Evolutionary conservation across 1,140 invertebrate species (phyloP).

Genomic region (Globodera ellingtonae): DNA sequence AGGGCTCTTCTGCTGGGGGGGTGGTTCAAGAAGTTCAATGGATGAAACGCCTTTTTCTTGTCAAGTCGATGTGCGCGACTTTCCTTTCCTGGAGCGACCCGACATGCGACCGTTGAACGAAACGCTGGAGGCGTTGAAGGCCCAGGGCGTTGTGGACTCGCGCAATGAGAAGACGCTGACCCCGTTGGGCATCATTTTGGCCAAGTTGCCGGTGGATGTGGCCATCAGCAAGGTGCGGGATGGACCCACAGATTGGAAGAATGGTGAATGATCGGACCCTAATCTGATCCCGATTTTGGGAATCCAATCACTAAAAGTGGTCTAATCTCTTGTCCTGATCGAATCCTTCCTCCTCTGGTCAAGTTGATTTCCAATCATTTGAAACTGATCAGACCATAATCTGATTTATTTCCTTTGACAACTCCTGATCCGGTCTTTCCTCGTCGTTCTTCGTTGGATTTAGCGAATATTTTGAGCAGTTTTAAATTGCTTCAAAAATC

Average conservation of each 20-base stretch:
- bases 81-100: slow-evolving; percentile 93
- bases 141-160: slow-evolving; percentile 79
- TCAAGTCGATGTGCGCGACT: slow-evolving; percentile 68
- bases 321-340: too few species aligned
- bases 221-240: slow-evolving; percentile 84
- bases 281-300: too few species aligned
- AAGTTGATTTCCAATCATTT: too few species aligned
- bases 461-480: background rate
- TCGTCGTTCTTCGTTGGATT: too few species aligned
- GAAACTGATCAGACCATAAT: too few species aligned
- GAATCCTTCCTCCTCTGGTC: too few species aligned
- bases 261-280: background rate
- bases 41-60: slow-evolving; percentile 26
- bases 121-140: slow-evolving; percentile 81
- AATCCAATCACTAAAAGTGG: too few species aligned
- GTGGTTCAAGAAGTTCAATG: slow-evolving; percentile 1
- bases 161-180: slow-evolving; percentile 81
- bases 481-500: slow-evolving; percentile 14
- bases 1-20: slow-evolving; percentile 65
- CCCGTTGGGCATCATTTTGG: slow-evolving; percentile 81
- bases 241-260: background rate
- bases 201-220: slow-evolving; percentile 89
- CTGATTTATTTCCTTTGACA: too few species aligned
- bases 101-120: slow-evolving; percentile 78
- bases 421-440: too few species aligned